Evolutionary conservation across 2,797 vertebrate species (phyloP).

Genomic region (Anas acuta): DNA sequence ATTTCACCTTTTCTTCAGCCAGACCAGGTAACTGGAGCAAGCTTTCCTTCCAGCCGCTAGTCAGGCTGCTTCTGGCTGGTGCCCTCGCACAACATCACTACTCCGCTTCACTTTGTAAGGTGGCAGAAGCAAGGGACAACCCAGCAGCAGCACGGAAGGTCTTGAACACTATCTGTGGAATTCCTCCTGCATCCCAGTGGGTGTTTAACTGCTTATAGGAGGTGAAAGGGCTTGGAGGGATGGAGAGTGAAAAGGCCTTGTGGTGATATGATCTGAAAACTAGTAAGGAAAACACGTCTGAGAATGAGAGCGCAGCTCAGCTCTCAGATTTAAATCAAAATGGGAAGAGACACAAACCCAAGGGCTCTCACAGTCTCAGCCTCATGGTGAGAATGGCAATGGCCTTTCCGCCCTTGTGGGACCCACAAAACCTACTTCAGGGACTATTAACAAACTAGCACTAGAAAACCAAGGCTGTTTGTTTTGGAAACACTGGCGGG

Average conservation of each 20-base stretch:
- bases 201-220: neutral
- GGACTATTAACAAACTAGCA: neutral
- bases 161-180: neutral
- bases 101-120: neutral
- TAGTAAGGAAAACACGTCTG: neutral
- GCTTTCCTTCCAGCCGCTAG: rapidly evolving
- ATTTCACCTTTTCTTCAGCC: neutral
- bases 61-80: neutral
- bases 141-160: neutral
- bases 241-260: neutral
- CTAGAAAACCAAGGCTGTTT: neutral
- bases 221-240: neutral
- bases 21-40: neutral
- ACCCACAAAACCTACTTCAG: neutral
- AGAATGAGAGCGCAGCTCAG: neutral
- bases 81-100: neutral
- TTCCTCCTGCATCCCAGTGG: neutral
- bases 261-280: neutral
- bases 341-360: neutral
- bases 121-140: neutral
- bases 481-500: neutral
- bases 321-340: neutral
- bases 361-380: neutral
- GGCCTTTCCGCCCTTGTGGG: neutral
- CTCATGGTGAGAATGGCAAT: neutral